Conservation (phyloP, 2,113 vertebrate species). For the Platichthys stellatus region DNA sequence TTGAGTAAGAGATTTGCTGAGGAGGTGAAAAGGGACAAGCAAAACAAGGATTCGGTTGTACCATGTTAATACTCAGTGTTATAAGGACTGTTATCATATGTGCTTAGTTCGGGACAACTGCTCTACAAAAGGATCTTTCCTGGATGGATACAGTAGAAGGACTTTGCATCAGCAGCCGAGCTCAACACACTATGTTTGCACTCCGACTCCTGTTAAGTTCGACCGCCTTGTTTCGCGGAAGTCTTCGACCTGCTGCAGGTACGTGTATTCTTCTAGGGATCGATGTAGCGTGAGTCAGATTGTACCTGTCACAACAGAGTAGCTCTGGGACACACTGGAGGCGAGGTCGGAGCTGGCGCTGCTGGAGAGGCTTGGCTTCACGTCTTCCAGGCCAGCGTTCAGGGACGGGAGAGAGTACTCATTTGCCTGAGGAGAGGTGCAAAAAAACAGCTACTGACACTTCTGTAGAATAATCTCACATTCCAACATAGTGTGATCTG, state of each 20-base stretch:
- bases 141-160: background rate
- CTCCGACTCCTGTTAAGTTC: background rate
- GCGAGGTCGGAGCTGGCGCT: constrained; percentile 96
- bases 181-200: constrained; percentile 15
- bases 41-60: no score
- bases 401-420: constrained; percentile 98
- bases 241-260: constrained; percentile 52
- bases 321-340: constrained; percentile 98
- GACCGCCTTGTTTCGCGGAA: constrained; percentile 24
- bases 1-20: background rate
- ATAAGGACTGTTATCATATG: background rate
- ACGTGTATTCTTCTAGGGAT: constrained; percentile 46
- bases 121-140: background rate
- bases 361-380: constrained; percentile 97
- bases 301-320: constrained; percentile 93
- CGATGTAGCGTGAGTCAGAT: constrained; percentile 60
- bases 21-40: no score
- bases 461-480: constrained; percentile 29
- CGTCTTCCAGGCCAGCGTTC: constrained; percentile 97
- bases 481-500: constrained; percentile 46
- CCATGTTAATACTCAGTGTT: background rate
- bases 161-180: no score
- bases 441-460: constrained; percentile 1
- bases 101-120: background rate
- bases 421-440: constrained; percentile 87